Base-by-base conservation (phyloP, 2,797 vertebrate genomes). In the Philypnodon macrostomus region DNA sequence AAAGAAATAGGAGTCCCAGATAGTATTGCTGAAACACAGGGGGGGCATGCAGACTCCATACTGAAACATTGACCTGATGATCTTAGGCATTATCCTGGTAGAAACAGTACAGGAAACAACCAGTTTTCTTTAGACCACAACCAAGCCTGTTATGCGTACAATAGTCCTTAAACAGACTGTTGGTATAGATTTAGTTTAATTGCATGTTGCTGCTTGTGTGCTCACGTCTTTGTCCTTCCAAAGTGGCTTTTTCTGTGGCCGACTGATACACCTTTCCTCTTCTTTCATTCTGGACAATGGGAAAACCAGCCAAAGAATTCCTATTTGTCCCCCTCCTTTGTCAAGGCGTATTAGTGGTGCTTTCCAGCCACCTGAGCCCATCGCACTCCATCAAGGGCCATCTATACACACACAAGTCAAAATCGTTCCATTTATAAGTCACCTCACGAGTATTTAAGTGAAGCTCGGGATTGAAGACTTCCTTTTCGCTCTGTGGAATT, bases 391-490 rank as follows among this genome's bases (percentile, higher is more conserved):
- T 77, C 67, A 70, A 67, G 62, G 31, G 14, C 53, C 63, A 67
- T 76, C 69, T 73, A 70, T 67, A 61, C 71, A 76, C 71, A 76
- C 65, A 70, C 63, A 55, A 81, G 74, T 77, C 75, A 75, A 70
- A 84, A 75, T 70, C 61, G 60, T 78, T 69, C 73, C 86, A 73
- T 79, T 81, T 80, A 81, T 74, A 85, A 85, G 81, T 84, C 83
- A 79, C 71, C 73, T 75, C 70, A n/a, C 48, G 49, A 62, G 77
- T 79, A 73, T 83, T 83, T 76, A 82, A 76, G 75, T 18, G 41
- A 62, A 73, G 80, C 77, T 69, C 26, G 46, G 70, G 79, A 81
- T 86, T 86, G 81, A 85, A 86, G 73, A 84, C 82, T 83, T 88
- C 85, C 85, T 84, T 73, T 85, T 56, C 33, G 63, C 78, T 67